Conservation (phyloP, 1,140 invertebrate genomes). For the Drosophila grimshawi region DNA sequence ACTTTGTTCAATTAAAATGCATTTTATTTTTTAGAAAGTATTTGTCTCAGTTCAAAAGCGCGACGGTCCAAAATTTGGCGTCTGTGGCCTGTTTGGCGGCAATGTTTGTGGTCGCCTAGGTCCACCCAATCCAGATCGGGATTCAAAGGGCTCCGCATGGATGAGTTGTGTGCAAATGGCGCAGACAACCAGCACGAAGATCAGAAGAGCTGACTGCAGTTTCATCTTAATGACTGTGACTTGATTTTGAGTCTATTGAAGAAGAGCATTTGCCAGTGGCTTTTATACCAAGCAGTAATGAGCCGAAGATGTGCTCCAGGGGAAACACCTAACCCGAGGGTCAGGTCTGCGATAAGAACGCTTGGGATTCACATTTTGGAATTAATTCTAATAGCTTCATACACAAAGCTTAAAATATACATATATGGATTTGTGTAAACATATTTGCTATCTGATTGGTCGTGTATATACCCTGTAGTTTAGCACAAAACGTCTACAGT, state of each 20-base stretch:
- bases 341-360: background rate
- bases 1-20: constrained; percentile 21
- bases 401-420: too few species aligned
- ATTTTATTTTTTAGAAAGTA: constrained; percentile 10
- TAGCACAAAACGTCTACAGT: too few species aligned
- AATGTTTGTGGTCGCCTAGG: constrained; percentile 25
- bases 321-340: constrained; percentile 33
- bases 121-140: constrained; percentile 6
- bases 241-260: background rate
- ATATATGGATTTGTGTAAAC: too few species aligned
- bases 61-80: constrained; percentile 83
- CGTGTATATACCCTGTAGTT: too few species aligned
- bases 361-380: constrained; percentile 31
- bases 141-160: constrained; percentile 9
- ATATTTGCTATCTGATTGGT: too few species aligned
- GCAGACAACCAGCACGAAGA: constrained; percentile 42
- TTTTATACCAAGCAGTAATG: constrained; percentile 25
- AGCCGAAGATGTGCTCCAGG: constrained; percentile 3
- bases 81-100: constrained; percentile 33
- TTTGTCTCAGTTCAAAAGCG: background rate
- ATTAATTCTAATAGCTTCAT: background rate
- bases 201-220: constrained; percentile 33
- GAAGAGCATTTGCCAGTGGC: background rate
- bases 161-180: constrained; percentile 15
- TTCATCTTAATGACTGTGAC: constrained; percentile 45